Percentiles rank a stretch among this genome's conserved stretches.
These are phyloP conservation scores for Metopolophium dirhodum DNA, from an alignment of 1,140 invertebrate genomes.

Conservation along the genomic window DNA sequence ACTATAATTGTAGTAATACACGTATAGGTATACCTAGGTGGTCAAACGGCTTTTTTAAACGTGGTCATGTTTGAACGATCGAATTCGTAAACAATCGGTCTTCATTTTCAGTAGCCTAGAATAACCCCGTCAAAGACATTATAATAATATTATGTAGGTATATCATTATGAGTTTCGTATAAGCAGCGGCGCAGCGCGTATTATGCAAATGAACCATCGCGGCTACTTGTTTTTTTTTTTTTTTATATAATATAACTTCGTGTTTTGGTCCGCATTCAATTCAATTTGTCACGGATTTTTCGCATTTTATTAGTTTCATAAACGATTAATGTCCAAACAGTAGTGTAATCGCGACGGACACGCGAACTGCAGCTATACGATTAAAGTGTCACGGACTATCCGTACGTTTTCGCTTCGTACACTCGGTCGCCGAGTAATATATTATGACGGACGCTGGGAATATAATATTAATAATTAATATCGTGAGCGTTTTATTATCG, in stretches of 20 bases:
- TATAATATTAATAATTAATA: neutral
- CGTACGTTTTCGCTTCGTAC: neutral
- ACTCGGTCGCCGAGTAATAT: neutral
- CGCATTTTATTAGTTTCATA: slow-evolving; percentile 29
- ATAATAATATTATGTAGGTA: neutral
- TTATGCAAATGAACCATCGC: neutral
- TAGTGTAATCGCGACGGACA: slow-evolving; percentile 20
- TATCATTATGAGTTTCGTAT: neutral
- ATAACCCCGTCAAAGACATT: neutral
- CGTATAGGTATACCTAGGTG: too few relatives aligned
- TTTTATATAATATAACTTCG: neutral
- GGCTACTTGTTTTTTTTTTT: slow-evolving; percentile 27
- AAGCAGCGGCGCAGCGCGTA: neutral
- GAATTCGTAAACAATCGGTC: neutral
- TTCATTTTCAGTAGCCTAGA: neutral
- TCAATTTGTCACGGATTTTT: slow-evolving; percentile 32
- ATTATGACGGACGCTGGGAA: neutral
- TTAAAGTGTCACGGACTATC: neutral
- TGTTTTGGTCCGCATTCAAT: neutral
- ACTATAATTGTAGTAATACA: neutral
- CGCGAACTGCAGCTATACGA: neutral
- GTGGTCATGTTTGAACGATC: neutral
- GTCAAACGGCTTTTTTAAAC: neutral
- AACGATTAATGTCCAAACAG: slow-evolving; percentile 27
- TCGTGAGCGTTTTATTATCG: neutral